Base-by-base conservation (phyloP, 2,797 vertebrate genomes). In the Momotus momota region DNA sequence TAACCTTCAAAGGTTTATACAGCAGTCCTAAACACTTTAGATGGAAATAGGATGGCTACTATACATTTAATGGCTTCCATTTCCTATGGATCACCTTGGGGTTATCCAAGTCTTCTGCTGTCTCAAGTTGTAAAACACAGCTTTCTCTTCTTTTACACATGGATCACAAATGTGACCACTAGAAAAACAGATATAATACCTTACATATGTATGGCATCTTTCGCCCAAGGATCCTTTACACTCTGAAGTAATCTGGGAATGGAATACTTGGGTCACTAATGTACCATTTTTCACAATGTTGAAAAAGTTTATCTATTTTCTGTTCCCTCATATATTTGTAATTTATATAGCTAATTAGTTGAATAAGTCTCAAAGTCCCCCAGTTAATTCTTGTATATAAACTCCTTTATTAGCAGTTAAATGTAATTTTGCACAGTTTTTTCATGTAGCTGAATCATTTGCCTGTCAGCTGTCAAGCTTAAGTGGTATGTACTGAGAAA, bases 21-120 rank as follows among this genome's bases (percentile, higher is more conserved):
- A 55, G 33, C 62, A 82, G 29, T 73, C 38, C 33, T 85, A 78
- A 91, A 69, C 13, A 54, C 7, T 38, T 74, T 15, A 81, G 80
- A 73, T 0, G 8, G 64, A 92, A 93, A 60, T 57, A 61, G 40
- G 54, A 41, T 55, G 78, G 41, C 81, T 94, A 65, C 81, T 94
- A 78, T 65, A 62, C 25, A 70, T 82, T 85, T 91, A 93, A 92
- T 92, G 17, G 3, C 86, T 96, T 95, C 62, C n/a, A 71, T 94
- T 94, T 87, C 67, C 78, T 91, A 54, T 80, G 69, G 27, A 83
- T 91, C 61, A 75, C 40, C 29, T 88, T 58, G 35, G 58, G 70
- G 43, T 69, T 93, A 81, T 51, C 48, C 1, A 22, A 84, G 26
- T 62, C 33, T 70, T 87, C 33, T 83, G 38, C 49, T 2, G 4